These are phyloP conservation scores for Hydrophis major DNA, from an alignment of 2,797 vertebrate genomes.

Conservation along the genomic window DNA sequence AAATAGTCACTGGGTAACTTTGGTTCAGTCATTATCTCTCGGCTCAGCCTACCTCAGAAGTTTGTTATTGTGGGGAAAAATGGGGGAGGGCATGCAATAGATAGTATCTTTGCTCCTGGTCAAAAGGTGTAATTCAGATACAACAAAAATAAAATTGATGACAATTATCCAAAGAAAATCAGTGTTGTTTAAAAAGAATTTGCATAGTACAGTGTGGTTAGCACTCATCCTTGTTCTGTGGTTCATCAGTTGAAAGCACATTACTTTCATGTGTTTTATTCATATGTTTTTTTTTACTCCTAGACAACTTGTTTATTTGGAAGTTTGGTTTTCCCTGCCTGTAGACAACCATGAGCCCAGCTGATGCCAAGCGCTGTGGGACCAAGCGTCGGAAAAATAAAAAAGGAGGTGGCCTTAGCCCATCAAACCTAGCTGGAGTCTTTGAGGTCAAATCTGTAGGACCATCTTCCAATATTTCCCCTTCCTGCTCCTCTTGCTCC, in stretches of 20 bases:
- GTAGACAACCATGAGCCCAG: slow-evolving; percentile 19
- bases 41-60: not conserved
- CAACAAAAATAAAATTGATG: not conserved
- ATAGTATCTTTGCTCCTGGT: not conserved
- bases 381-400: slow-evolving; percentile 24
- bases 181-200: not conserved
- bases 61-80: not conserved
- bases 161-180: not conserved
- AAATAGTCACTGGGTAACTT: not conserved
- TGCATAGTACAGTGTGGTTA: not conserved
- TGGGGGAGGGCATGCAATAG: not conserved
- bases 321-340: not conserved
- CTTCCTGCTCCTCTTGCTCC: not conserved
- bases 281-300: not conserved
- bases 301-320: not conserved
- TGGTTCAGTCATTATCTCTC: not conserved
- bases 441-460: slow-evolving; percentile 1
- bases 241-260: not conserved
- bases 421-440: not conserved
- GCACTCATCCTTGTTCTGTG: not conserved
- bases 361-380: slow-evolving; percentile 16
- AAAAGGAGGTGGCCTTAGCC: not conserved
- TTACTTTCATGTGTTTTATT: not conserved
- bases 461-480: not conserved
- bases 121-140: not conserved